Base-by-base conservation (phyloP, 2,888 invertebrate species). In the Callyntrura guangdongensis region DNA sequence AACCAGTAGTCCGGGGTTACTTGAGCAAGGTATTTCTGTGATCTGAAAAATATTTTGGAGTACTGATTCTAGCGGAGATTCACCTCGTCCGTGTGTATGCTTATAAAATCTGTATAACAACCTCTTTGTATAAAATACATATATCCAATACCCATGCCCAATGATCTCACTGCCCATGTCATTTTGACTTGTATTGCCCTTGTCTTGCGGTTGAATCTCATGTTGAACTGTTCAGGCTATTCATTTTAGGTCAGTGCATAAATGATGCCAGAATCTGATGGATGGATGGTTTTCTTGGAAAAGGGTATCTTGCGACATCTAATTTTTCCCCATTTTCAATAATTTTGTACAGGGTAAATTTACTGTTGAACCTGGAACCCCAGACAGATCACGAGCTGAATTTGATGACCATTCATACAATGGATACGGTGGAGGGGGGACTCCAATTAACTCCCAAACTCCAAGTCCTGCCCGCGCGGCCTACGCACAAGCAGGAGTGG, bases 401-500 rank as follows among this genome's bases (percentile, higher is more conserved):
- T 22, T n/a, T 6, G 45, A 53, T 45, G 72, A 47, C 0, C 64
- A 69, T 1, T 27, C n/a, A 12, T 69, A 17, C 67, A 17, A 36
- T 9, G 64, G 47, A 5, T 20, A 47, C 12, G 53, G 69, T 72
- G 85, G 45, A 27, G 25, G 59, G 6, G 27, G 61, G 3, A 82
- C 82, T 4, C 89, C 87, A 22, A 61, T 72, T 12, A 12, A 12
- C 5, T 87, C 88, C 6, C 67, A 81, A 49, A 53, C 45, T 12
- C 47, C 89, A 2, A 89, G 89, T 84, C 89, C 89, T 53, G 89
- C 83, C 59, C 74, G 67, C 6, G 36, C 36, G 4, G 83, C 83
- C 77, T 89, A 83, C 49, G 53, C 64, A 49, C 84, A 83, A 59
- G 82, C 61, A 14, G 79, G 79, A 36, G 12, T 9, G 2, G 14